These are phyloP conservation scores for Coleophora flavipennella DNA, from an alignment of 2,888 invertebrate genomes.

Conservation along the genomic window DNA sequence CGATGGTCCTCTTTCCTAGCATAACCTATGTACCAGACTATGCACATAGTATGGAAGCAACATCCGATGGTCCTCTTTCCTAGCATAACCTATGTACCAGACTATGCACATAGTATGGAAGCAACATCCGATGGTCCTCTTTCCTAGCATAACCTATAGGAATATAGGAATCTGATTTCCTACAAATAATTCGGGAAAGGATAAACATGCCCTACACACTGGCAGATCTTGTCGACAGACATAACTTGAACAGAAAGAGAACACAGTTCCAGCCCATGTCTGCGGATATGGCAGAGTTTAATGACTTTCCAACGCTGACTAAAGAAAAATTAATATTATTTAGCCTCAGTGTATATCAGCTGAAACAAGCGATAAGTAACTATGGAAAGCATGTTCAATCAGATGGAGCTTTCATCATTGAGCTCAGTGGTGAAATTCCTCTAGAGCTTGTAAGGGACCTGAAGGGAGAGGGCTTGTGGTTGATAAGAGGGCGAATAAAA, in stretches of 20 bases:
- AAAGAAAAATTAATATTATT: slow-evolving; percentile 7
- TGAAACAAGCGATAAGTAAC: slow-evolving; percentile 12
- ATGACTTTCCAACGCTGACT: slow-evolving; percentile 7
- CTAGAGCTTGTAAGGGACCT: neutral
- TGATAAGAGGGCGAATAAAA: slow-evolving; percentile 1
- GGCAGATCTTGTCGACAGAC: slow-evolving; percentile 7
- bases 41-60: no score
- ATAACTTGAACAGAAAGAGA: slow-evolving; percentile 8
- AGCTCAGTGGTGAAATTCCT: slow-evolving; percentile 3
- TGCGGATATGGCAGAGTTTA: slow-evolving; percentile 10
- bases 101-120: no score
- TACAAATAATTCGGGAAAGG: slow-evolving; percentile 9
- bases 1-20: no score
- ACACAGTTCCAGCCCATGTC: slow-evolving; percentile 9
- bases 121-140: no score
- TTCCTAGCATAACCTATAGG: no score
- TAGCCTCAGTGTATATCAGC: slow-evolving; percentile 11
- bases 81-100: no score
- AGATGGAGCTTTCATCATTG: slow-evolving; percentile 5
- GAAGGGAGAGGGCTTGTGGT: neutral
- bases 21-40: no score
- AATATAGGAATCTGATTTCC: slow-evolving; percentile 1
- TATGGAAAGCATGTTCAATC: slow-evolving; percentile 12
- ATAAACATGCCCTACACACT: slow-evolving; percentile 11
- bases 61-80: no score